Percentiles rank a stretch among this genome's conserved stretches.
phyloP scores from a whole-genome alignment of 2,113 vertebrate genomes.

The Onychostruthus taczanowskii region DNA sequence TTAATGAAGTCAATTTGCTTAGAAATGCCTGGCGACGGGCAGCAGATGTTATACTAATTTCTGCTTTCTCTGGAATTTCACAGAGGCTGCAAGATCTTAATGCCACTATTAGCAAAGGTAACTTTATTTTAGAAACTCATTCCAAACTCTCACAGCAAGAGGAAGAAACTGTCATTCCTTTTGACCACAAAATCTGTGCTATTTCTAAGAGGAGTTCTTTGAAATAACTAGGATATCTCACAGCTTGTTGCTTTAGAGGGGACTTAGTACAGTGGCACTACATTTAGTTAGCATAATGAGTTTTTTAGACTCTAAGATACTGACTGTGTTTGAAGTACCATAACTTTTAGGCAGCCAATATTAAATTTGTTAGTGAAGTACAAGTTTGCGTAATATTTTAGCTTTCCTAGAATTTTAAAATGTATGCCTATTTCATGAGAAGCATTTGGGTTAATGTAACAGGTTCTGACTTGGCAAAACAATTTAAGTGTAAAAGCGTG shows the following conservation, averaged over 20 bases:
- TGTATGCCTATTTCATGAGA: not conserved
- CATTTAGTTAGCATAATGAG: slow-evolving; percentile 49
- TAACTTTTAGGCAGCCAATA: slow-evolving; percentile 10
- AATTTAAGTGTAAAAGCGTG: not conserved
- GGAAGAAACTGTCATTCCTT: slow-evolving; percentile 33
- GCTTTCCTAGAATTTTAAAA: not conserved
- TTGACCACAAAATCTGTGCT: slow-evolving; percentile 43
- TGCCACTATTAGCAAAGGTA: slow-evolving; percentile 28
- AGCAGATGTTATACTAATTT: slow-evolving; percentile 41
- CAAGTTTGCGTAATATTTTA: not conserved
- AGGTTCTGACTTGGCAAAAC: not conserved
- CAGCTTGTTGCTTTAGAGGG: slow-evolving; percentile 46
- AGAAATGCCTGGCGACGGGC: not conserved
- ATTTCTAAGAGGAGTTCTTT: slow-evolving; percentile 49
- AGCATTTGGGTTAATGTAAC: not conserved
- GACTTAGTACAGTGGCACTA: not conserved
- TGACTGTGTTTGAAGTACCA: not conserved
- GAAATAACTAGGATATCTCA: slow-evolving; percentile 62
- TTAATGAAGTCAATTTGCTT: slow-evolving; percentile 48
- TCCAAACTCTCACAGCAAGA: not conserved
- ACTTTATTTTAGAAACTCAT: slow-evolving; percentile 59
- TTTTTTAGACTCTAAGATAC: not conserved
- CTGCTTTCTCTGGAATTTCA: slow-evolving; percentile 48
- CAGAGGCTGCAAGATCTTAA: slow-evolving; percentile 20
- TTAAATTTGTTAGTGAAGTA: not conserved